phyloP scores from a whole-genome alignment of 2,113 vertebrate species.

The Thermophis baileyi region DNA sequence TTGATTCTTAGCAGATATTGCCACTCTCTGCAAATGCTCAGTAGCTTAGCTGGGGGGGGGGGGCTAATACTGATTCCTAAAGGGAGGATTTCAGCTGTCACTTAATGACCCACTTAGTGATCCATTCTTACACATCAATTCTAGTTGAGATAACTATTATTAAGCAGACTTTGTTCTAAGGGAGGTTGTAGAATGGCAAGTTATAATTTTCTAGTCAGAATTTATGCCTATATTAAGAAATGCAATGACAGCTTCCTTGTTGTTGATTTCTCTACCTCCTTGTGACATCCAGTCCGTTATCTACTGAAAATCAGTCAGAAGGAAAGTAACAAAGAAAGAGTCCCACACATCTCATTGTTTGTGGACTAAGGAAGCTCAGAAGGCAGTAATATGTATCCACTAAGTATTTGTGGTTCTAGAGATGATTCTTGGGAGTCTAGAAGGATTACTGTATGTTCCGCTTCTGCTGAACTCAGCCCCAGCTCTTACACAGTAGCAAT shows the following conservation, averaged over 20 bases:
- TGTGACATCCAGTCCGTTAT: not conserved
- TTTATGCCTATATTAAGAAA: not conserved
- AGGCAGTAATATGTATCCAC: not conserved
- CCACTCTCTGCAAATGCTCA: not conserved
- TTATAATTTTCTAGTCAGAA: conserved; percentile 14
- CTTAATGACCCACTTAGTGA: not conserved
- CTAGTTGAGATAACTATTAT: conserved; percentile 24
- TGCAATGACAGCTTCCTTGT: not conserved
- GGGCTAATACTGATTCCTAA: not conserved
- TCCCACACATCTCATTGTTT: not conserved
- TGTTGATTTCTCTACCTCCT: not conserved
- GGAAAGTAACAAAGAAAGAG: not conserved
- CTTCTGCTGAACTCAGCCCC: not conserved
- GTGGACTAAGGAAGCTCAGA: not conserved
- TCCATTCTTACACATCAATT: conserved; percentile 7
- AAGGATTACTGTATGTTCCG: not conserved
- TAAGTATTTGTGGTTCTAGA: not conserved
- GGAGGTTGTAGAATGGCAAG: conserved; percentile 7
- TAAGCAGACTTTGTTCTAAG: conserved; percentile 10
- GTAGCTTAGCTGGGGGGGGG: not conserved
- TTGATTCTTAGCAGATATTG: not conserved
- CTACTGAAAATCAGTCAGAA: not conserved
- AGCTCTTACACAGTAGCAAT: not conserved
- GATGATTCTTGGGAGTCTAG: not conserved
- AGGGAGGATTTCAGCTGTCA: not conserved